Percentiles rank a stretch among this genome's conserved stretches.
phyloP scores from a whole-genome alignment of 2,797 vertebrate genomes.

The Urosaurus nigricauda region DNA sequence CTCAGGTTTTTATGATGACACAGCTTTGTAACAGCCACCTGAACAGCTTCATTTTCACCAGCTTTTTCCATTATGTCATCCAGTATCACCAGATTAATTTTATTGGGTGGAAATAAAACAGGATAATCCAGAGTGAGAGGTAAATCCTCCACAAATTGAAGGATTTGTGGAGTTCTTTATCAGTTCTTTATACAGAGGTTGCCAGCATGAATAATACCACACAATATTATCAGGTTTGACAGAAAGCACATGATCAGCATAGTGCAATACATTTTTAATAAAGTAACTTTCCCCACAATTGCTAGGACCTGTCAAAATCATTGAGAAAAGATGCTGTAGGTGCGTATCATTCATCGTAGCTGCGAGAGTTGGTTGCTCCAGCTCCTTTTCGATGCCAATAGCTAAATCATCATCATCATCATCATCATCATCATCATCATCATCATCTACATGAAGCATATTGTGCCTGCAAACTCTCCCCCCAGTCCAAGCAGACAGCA shows the following conservation, averaged over 20 bases:
- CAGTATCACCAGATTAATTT: not conserved
- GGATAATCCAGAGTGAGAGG: not conserved
- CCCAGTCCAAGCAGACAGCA: too few relatives aligned
- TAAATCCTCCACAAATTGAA: not conserved
- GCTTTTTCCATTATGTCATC: not conserved
- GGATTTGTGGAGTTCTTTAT: too few relatives aligned
- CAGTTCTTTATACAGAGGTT: not conserved
- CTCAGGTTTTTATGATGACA: constrained; percentile 31
- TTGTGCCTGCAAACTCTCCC: too few relatives aligned
- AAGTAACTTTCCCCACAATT: not conserved
- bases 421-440: too few relatives aligned
- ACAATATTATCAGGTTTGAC: not conserved
- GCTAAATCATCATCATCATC: too few relatives aligned
- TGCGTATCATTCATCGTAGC: too few relatives aligned
- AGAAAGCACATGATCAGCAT: not conserved
- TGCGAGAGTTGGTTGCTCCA: too few relatives aligned
- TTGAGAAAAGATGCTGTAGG: not conserved
- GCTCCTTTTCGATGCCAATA: too few relatives aligned
- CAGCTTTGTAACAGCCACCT: not conserved
- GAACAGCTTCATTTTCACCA: not conserved
- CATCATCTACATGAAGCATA: too few relatives aligned
- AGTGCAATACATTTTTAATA: not conserved
- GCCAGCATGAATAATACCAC: not conserved
- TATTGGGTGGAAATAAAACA: not conserved
- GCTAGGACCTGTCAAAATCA: not conserved